phyloP scores from a whole-genome alignment of 2,888 invertebrate genomes.

The Cremastobaeus sp. region DNA sequence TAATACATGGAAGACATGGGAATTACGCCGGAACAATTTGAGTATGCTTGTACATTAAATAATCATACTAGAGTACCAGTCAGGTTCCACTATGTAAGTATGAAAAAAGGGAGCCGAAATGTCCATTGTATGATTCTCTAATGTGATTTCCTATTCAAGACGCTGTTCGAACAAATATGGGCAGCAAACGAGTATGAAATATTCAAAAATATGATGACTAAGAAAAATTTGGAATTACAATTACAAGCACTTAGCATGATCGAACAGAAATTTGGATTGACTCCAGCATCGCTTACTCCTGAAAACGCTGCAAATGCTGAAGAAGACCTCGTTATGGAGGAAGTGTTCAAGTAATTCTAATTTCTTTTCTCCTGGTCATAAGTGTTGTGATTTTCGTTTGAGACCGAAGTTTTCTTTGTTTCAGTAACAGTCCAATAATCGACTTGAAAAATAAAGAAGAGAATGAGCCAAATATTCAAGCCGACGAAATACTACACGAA shows the following conservation, averaged over 20 bases:
- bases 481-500: conserved; percentile 64
- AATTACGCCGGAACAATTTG: conserved; percentile 92
- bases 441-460: conserved; percentile 17
- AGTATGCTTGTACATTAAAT: conserved; percentile 84
- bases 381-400: neutral
- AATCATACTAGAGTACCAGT: conserved; percentile 78
- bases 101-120: neutral
- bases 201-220: conserved; percentile 95
- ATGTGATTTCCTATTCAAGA: conserved; percentile 76
- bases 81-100: conserved; percentile 80
- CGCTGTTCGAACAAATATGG: conserved; percentile 89
- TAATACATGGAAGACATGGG: conserved; percentile 96
- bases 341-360: conserved; percentile 80
- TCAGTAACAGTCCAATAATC: conserved; percentile 7
- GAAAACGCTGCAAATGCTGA: conserved; percentile 78
- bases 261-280: conserved; percentile 86
- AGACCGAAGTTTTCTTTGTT: neutral
- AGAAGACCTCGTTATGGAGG: conserved; percentile 81
- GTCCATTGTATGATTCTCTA: neutral
- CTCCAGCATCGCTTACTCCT: conserved; percentile 81
- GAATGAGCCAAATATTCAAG: conserved; percentile 68
- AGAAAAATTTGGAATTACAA: conserved; percentile 94
- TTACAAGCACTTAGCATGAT: conserved; percentile 91
- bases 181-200: conserved; percentile 94
- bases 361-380: conserved; percentile 1